A percentile compares a stretch with the other conserved stretches of the same genome.
These are phyloP conservation scores for Limnodromus scolopaceus DNA, from an alignment of 2,797 vertebrate genomes.

Conservation along the genomic window DNA sequence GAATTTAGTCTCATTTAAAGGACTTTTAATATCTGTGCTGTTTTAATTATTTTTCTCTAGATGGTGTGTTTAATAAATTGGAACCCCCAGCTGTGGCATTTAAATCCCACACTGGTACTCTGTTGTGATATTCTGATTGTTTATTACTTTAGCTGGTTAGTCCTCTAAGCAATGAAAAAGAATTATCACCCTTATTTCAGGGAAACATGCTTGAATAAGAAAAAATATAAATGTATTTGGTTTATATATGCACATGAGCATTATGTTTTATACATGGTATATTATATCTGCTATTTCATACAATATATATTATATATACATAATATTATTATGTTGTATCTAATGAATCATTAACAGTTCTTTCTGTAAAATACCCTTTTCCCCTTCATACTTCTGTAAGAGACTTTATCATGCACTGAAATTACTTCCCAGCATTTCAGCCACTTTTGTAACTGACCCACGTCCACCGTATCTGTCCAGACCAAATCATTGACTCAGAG, in stretches of 20 bases:
- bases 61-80: not conserved
- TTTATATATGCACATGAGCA: not conserved
- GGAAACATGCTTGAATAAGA: not conserved
- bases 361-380: not conserved
- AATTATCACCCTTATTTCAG: not conserved
- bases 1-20: not conserved
- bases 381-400: not conserved
- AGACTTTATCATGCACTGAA: not conserved
- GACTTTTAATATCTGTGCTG: not conserved
- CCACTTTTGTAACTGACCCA: not conserved
- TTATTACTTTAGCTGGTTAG: not conserved
- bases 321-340: not conserved
- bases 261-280: not conserved
- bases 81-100: not conserved
- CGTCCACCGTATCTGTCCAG: rapidly evolving
- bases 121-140: not conserved
- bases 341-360: not conserved
- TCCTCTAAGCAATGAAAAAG: not conserved
- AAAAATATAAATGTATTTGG: not conserved
- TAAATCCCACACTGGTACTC: not conserved
- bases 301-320: not conserved
- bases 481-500: not conserved
- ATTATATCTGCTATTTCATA: not conserved
- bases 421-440: not conserved
- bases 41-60: not conserved